A percentile compares a stretch with the other conserved stretches of the same genome.
Conservation (phyloP, 2,797 vertebrate species). For the Buphagus erythrorhynchus region DNA sequence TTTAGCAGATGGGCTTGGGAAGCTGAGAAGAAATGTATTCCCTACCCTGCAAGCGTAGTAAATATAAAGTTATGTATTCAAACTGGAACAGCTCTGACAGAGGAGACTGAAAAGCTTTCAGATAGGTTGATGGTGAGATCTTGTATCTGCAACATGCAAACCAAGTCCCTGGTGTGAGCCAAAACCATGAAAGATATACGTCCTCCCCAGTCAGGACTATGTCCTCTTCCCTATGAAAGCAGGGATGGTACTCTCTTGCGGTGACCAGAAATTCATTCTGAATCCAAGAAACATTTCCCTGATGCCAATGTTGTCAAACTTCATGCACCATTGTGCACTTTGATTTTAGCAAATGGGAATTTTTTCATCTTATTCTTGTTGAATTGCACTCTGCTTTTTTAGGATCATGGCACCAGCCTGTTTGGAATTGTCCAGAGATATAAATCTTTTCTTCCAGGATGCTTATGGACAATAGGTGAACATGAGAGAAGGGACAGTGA, state of each 20-base stretch:
- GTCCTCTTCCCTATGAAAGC: not conserved
- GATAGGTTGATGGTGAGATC: not conserved
- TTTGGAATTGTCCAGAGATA: not conserved
- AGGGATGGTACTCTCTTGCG: not conserved
- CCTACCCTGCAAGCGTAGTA: not conserved
- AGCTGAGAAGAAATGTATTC: not conserved
- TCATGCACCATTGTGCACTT: fast-evolving
- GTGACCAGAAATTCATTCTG: not conserved
- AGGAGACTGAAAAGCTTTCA: not conserved
- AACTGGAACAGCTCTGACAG: not conserved
- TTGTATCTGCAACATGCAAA: not conserved
- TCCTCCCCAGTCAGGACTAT: not conserved
- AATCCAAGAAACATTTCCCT: not conserved
- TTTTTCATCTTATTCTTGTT: not conserved
- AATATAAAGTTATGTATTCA: not conserved
- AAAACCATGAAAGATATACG: fast-evolving
- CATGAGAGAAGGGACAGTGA: not conserved
- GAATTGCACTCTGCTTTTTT: not conserved
- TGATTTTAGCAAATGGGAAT: fast-evolving
- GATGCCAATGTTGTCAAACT: not conserved
- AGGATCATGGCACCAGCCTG: not conserved
- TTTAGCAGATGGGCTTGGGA: not conserved
- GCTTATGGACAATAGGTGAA: fast-evolving
- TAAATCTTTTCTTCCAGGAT: fast-evolving
- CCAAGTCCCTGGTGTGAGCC: not conserved